These are phyloP conservation scores for Palythoa caribaeorum DNA, from an alignment of 92 coral and sea anemone genomes.

Conservation along the genomic window DNA sequence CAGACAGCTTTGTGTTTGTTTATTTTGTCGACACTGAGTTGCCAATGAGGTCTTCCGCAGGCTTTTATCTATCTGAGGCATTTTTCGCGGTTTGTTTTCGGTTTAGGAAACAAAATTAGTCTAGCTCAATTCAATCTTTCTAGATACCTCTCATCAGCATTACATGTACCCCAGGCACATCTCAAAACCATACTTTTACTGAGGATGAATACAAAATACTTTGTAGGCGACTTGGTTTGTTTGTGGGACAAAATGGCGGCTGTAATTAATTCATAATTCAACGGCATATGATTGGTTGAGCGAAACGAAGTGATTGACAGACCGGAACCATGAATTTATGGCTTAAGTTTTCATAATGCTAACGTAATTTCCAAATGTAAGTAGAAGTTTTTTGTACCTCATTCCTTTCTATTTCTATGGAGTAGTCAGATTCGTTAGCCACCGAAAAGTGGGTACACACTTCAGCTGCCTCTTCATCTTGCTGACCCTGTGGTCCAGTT, in stretches of 20 bases:
- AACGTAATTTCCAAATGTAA: too few relatives aligned
- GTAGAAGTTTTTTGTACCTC: not conserved
- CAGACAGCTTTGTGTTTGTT: conserved; percentile 60
- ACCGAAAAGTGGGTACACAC: not conserved
- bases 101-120: conserved; percentile 49
- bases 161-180: conserved; percentile 57
- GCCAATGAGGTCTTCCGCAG: conserved; percentile 57
- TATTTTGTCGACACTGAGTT: conserved; percentile 44
- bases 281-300: conserved; percentile 53
- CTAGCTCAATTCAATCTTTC: conserved; percentile 41
- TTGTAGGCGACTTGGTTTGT: conserved; percentile 47
- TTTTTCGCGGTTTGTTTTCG: conserved; percentile 51
- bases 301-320: conserved; percentile 49
- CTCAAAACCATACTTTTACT: conserved; percentile 43
- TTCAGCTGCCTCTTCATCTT: not conserved
- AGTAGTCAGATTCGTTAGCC: not conserved
- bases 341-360: too few relatives aligned
- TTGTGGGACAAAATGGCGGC: conserved; percentile 69
- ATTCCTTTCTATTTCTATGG: not conserved
- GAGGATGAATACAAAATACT: conserved; percentile 25
- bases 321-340: conserved; percentile 29
- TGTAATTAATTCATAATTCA: conserved; percentile 20
- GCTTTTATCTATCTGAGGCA: conserved; percentile 62
- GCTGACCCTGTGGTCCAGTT: too few relatives aligned
- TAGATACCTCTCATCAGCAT: conserved; percentile 53